Conservation (phyloP, 2,113 vertebrate genomes). For the Rhinolophus sinicus region DNA sequence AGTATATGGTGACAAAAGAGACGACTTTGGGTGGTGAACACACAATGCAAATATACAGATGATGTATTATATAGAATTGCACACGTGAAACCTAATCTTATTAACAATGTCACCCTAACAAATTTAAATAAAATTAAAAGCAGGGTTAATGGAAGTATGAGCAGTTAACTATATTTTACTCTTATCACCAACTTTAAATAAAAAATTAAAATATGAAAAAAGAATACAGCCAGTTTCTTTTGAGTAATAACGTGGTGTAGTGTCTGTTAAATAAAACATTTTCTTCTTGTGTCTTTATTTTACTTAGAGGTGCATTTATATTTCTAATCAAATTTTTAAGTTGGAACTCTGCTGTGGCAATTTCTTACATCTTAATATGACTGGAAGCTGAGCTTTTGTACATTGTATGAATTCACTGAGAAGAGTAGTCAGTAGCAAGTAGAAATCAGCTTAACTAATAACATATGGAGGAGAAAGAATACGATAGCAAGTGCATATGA, state of each 20-base stretch:
- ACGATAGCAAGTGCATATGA: neutral
- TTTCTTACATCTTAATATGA: constrained; percentile 9
- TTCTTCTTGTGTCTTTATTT: constrained; percentile 2
- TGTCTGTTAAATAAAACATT: neutral
- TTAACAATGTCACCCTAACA: too few species aligned
- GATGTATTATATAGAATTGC: too few species aligned
- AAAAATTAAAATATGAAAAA: too few species aligned
- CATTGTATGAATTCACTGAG: neutral
- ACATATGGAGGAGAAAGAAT: neutral
- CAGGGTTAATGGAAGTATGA: too few species aligned
- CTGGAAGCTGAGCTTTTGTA: constrained; percentile 15
- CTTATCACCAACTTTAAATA: too few species aligned
- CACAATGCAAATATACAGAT: too few species aligned
- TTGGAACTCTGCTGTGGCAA: neutral
- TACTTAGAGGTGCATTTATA: neutral
- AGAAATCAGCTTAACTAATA: neutral
- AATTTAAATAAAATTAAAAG: too few species aligned
- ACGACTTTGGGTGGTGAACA: too few species aligned
- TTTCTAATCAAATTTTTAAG: neutral
- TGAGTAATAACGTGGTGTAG: neutral
- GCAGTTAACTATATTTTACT: too few species aligned
- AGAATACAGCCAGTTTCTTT: neutral
- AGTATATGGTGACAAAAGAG: too few species aligned
- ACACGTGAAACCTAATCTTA: too few species aligned
- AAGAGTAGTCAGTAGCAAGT: neutral